Evolutionary conservation across 2,888 invertebrate genomes (phyloP).

Genomic region (Watsonalla cultraria): DNA sequence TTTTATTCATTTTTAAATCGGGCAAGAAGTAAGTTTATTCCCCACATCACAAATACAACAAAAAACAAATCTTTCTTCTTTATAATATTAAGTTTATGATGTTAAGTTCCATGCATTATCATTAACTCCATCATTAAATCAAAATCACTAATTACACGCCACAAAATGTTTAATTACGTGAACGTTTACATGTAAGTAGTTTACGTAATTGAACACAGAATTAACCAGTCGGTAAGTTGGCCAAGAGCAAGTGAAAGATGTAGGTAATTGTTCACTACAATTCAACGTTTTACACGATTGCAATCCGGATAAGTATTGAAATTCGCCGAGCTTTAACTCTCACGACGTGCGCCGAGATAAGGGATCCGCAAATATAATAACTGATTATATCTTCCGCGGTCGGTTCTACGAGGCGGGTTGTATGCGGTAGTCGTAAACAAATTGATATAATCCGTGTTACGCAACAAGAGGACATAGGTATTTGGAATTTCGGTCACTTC

Average conservation of each 20-base stretch:
- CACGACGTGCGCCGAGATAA: constrained; percentile 12
- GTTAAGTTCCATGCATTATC: neutral
- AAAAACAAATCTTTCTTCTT: too few relatives aligned
- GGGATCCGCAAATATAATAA: constrained; percentile 24
- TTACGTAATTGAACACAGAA: constrained; percentile 11
- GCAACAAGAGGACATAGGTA: constrained; percentile 26
- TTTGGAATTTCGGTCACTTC: constrained; percentile 29
- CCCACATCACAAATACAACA: too few relatives aligned
- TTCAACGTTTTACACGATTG: constrained; percentile 1
- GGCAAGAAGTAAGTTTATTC: too few relatives aligned
- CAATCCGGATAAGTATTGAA: neutral
- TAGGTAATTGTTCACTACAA: constrained; percentile 7
- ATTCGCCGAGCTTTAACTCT: constrained; percentile 40
- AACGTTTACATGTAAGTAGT: constrained; percentile 7
- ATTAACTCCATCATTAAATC: neutral
- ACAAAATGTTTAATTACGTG: neutral
- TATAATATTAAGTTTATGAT: too few relatives aligned
- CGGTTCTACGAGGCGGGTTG: constrained; percentile 30
- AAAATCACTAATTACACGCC: neutral
- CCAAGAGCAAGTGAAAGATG: constrained; percentile 17
- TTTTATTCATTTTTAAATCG: too few relatives aligned
- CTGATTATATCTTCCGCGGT: constrained; percentile 24
- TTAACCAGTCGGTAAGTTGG: constrained; percentile 13
- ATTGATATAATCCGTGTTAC: constrained; percentile 41
- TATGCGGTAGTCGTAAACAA: constrained; percentile 32